Conservation (phyloP, 2,113 vertebrate species). For the Rhizomys pruinosus region DNA sequence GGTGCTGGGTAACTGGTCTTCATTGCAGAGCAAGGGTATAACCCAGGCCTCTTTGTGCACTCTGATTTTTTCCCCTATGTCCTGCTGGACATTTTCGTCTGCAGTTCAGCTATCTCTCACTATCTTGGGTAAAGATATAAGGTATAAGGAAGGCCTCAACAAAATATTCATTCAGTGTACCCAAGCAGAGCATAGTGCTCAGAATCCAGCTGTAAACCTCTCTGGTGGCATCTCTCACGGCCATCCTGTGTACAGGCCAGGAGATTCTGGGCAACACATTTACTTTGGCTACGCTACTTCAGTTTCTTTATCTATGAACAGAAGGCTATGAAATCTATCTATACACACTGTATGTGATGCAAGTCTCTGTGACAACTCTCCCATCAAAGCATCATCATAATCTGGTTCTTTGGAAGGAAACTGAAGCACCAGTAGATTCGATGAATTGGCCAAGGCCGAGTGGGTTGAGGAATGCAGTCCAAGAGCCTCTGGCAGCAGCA, state of each 20-base stretch:
- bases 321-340: background rate
- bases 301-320: conserved; percentile 26
- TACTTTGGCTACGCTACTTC: background rate
- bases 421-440: background rate
- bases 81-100: background rate
- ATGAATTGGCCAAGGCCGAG: background rate
- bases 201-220: background rate
- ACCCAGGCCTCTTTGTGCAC: background rate
- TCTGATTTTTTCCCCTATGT: background rate
- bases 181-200: background rate
- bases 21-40: background rate
- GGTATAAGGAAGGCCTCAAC: background rate
- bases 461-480: background rate
- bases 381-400: background rate
- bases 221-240: background rate
- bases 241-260: background rate
- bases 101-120: background rate
- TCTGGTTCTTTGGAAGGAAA: background rate
- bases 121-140: background rate
- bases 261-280: background rate
- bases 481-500: background rate
- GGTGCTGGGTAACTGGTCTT: background rate
- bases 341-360: background rate
- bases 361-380: background rate
- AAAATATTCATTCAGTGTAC: background rate